These are phyloP conservation scores for Meandrusa payeni DNA, from an alignment of 2,888 invertebrate species.

Conservation along the genomic window DNA sequence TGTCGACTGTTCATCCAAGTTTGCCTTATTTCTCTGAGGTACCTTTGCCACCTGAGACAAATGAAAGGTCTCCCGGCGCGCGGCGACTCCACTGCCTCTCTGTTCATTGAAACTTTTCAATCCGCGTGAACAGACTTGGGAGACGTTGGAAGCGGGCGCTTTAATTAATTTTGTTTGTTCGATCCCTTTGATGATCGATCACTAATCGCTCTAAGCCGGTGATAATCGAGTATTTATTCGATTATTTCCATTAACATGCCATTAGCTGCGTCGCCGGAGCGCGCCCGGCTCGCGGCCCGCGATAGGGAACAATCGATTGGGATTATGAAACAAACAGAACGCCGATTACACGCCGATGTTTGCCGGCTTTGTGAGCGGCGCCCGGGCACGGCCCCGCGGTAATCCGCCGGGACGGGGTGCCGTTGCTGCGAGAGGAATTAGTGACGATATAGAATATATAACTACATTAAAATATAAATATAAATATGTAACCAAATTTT, in stretches of 20 bases:
- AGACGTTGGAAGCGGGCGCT: conserved; percentile 7
- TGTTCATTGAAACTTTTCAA: conserved; percentile 10
- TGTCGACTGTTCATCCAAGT: no score
- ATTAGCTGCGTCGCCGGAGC: no score
- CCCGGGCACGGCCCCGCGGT: no score
- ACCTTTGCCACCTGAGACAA: no score
- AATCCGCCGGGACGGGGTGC: no score
- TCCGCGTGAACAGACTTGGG: conserved; percentile 11
- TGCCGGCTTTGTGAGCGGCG: not conserved
- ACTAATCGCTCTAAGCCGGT: conserved; percentile 31
- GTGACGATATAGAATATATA: no score
- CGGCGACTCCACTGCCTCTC: not conserved
- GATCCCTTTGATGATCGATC: conserved; percentile 31
- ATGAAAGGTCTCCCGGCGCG: no score
- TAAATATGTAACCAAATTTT: no score
- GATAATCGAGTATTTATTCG: conserved; percentile 34
- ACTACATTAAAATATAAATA: no score
- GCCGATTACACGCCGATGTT: conserved; percentile 6
- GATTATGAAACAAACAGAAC: conserved; percentile 10
- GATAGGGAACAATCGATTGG: conserved; percentile 5
- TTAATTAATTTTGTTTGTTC: conserved; percentile 33
- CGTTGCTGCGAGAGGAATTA: no score
- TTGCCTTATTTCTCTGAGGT: no score
- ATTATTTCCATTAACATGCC: conserved; percentile 34
- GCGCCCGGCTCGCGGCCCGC: conserved; percentile 8